Conservation (phyloP, 2,113 vertebrate genomes). For the Catharus minimus region DNA sequence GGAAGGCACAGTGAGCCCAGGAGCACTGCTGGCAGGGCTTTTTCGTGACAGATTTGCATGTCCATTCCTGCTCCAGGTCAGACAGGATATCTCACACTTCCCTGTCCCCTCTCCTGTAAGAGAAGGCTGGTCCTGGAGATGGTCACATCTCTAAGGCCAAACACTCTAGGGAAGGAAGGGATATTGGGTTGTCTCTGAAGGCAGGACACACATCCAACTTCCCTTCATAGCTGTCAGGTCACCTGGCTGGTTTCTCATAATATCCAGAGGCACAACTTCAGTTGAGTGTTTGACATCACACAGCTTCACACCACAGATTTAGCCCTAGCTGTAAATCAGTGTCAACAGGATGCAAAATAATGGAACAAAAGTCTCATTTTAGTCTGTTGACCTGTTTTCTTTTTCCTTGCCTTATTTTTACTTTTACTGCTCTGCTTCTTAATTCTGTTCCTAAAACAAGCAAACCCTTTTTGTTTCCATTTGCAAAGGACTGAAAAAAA, state of each 20-base stretch:
- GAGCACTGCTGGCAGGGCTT: not conserved
- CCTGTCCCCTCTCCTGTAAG: not conserved
- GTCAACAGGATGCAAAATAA: not conserved
- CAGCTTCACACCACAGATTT: not conserved
- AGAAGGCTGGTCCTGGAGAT: not conserved
- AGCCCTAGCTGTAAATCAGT: not conserved
- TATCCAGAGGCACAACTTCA: not conserved
- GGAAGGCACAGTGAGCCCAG: not conserved
- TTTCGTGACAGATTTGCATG: not conserved
- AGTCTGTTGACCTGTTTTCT: not conserved
- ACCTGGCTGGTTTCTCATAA: not conserved
- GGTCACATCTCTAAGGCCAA: not conserved
- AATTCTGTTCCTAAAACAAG: conserved; percentile 18
- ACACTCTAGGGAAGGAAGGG: fast-evolving
- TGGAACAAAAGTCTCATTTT: not conserved
- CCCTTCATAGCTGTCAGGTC: not conserved
- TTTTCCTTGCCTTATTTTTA: not conserved
- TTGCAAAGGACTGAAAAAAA: conserved; percentile 4
- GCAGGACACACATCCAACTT: not conserved
- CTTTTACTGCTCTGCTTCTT: not conserved
- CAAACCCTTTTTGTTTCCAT: conserved; percentile 36
- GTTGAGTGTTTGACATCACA: not conserved
- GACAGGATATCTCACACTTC: not conserved
- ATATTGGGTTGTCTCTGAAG: not conserved
- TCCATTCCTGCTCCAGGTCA: not conserved